These are phyloP conservation scores for Gymnorhina tibicen DNA, from an alignment of 2,113 vertebrate genomes.

Conservation along the genomic window DNA sequence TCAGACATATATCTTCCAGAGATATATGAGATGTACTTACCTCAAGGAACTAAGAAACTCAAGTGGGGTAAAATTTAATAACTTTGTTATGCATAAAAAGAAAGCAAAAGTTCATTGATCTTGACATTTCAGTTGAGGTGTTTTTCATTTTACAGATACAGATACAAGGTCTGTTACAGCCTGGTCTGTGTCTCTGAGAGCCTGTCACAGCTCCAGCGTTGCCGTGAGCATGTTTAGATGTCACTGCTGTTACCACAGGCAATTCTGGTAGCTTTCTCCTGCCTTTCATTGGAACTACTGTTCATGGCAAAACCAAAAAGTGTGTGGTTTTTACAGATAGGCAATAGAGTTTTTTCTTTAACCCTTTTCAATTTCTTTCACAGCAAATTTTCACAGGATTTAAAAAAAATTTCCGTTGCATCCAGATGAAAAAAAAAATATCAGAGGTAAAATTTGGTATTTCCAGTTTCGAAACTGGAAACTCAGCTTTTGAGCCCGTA, in stretches of 20 bases:
- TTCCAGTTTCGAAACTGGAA: constrained; percentile 2
- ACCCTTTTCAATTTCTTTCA: not conserved
- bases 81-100: not conserved
- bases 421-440: not conserved
- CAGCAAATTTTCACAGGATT: not conserved
- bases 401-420: not conserved
- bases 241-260: not conserved
- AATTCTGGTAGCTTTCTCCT: not conserved
- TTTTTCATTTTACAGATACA: not conserved
- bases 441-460: not conserved
- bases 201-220: not conserved
- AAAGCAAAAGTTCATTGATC: not conserved
- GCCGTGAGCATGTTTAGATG: not conserved
- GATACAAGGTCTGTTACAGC: not conserved
- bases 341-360: not conserved
- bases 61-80: not conserved
- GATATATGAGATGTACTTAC: not conserved
- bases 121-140: not conserved
- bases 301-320: not conserved
- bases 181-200: not conserved
- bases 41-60: not conserved
- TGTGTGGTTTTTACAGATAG: not conserved
- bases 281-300: not conserved
- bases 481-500: not conserved
- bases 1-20: not conserved